Conservation (phyloP, 2,888 invertebrate genomes). For the Heteromurus nitidus region DNA sequence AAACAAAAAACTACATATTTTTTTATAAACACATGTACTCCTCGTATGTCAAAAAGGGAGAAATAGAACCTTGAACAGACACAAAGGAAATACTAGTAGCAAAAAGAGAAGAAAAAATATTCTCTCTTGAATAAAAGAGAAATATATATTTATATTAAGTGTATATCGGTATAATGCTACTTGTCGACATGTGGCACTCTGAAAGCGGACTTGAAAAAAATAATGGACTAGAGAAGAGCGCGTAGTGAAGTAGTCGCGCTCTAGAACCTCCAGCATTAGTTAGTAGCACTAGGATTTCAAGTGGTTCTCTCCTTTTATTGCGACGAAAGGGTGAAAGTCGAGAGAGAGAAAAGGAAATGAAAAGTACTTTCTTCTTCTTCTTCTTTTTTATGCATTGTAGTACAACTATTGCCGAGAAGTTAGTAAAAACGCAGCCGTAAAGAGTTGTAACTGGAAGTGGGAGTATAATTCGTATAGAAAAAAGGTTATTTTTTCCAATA, state of each 20-base stretch:
- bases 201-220: conserved; percentile 37
- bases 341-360: conserved; percentile 32
- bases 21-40: conserved; percentile 28
- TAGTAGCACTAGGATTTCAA: conserved; percentile 40
- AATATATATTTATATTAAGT: too few relatives aligned
- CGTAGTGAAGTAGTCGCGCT: conserved; percentile 29
- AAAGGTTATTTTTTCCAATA: conserved; percentile 14
- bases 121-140: conserved; percentile 38
- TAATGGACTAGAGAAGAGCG: conserved; percentile 38
- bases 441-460: conserved; percentile 23
- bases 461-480: background rate
- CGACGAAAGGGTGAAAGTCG: conserved; percentile 38
- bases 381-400: too few relatives aligned
- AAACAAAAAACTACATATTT: conserved; percentile 16
- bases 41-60: conserved; percentile 3
- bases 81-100: background rate
- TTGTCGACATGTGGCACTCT: conserved; percentile 51
- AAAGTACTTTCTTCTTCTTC: conserved; percentile 30
- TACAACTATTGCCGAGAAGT: too few relatives aligned
- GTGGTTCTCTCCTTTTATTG: conserved; percentile 57
- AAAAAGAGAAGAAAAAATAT: conserved; percentile 25
- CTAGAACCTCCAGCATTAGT: background rate
- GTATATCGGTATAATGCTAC: conserved; percentile 16
- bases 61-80: background rate
- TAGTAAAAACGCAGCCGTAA: too few relatives aligned